Evolutionary conservation across 2,113 vertebrate species (phyloP).

Genomic region (Leptosomus discolor): DNA sequence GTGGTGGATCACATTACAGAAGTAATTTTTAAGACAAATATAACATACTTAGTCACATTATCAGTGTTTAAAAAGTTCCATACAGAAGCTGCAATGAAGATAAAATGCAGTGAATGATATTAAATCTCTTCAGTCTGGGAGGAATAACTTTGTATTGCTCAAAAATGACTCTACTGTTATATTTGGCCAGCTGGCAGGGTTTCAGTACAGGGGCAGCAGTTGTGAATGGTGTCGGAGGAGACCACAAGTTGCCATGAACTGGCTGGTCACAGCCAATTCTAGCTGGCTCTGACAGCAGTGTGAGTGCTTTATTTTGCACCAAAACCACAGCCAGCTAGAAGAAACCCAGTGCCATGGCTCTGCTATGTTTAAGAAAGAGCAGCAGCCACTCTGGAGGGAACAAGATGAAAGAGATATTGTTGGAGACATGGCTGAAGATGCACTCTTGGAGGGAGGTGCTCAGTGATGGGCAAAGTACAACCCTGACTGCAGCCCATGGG

Average conservation of each 20-base stretch:
- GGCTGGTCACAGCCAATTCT: background rate
- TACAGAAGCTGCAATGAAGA: background rate
- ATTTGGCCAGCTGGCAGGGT: background rate
- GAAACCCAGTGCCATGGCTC: background rate
- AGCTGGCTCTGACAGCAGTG: background rate
- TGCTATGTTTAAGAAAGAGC: background rate
- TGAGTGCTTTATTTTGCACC: background rate
- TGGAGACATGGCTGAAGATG: background rate
- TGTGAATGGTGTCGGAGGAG: background rate
- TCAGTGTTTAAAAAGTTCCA: background rate
- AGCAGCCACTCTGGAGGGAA: background rate
- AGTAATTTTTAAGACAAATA: background rate
- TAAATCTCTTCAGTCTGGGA: background rate
- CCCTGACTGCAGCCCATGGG: background rate
- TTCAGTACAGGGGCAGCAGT: background rate
- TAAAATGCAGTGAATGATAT: background rate
- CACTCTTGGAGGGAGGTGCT: background rate
- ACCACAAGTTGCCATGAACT: background rate
- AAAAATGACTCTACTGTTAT: background rate
- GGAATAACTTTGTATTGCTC: background rate
- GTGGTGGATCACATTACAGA: background rate
- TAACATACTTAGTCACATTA: background rate
- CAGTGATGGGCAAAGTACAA: rapidly evolving
- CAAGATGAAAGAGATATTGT: background rate
- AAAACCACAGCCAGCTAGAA: background rate